Base-by-base conservation (phyloP, 2,797 vertebrate species). In the Sphaeramia orbicularis region DNA sequence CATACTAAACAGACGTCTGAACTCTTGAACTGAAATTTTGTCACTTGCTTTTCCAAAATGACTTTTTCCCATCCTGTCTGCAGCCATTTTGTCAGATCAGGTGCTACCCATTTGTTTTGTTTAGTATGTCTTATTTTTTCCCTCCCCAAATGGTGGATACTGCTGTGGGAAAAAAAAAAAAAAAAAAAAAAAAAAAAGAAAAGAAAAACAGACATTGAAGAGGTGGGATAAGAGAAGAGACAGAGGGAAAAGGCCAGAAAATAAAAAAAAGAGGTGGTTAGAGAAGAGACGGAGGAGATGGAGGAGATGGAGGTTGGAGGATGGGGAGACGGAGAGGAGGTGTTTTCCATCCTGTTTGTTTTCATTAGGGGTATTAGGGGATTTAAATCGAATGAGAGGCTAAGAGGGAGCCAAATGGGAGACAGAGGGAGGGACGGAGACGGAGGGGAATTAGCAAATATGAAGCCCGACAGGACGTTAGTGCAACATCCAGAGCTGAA, bases 11-110 rank as follows among this genome's bases (percentile, higher is more conserved):
- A 74, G 77, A 68, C 63, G 69, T 51, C 52, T 56, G 59, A 49
- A 4, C 52, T 57, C 35, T 4, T 1, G 51, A 6, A 53, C 51
- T 54, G 5, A 53, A 30, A 27, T 49, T 59, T 44, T 0, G 54
- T 52, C 66, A 71, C 44, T 50, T 53, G 59, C 43, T 8, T 51
- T 15, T 41, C 56, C 50, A 27, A 38, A 45, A 66, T 6, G 4
- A 51, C 15, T 76, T 40, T 48, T 12, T 14, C 53, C 11, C 12
- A 0, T 58, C 13, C 32, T 0, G 13, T 65, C 62, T 65, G 72
- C 77, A 66, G 79, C 73, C 80, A 73, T 89, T 87, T 87, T 87
- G 51, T 43, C 16, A 70, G 44, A 71, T 62, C 56, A 77, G 79
- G 68, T 79, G 74, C 66, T 58, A 24, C 53, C 36, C 30, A 42